phyloP scores from a whole-genome alignment of 2,888 invertebrate species.

The Diarsia brunnea region DNA sequence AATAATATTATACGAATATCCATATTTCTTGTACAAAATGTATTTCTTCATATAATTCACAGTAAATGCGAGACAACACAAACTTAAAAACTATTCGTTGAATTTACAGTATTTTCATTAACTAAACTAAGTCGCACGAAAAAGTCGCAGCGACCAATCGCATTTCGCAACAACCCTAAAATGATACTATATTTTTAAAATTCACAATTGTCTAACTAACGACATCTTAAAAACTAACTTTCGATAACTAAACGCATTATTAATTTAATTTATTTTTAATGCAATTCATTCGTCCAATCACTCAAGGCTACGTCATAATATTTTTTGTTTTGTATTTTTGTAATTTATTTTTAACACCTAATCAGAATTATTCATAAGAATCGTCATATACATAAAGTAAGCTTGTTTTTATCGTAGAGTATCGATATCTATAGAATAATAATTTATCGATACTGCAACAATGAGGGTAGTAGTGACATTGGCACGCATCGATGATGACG shows the following conservation, averaged over 20 bases:
- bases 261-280: constrained; percentile 47
- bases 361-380: constrained; percentile 77
- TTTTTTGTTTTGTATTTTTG: constrained; percentile 71
- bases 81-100: constrained; percentile 66
- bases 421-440: constrained; percentile 67
- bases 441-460: constrained; percentile 61
- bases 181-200: constrained; percentile 49
- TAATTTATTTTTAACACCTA: constrained; percentile 71
- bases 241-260: constrained; percentile 60
- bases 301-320: constrained; percentile 69
- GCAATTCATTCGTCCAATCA: constrained; percentile 71
- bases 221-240: constrained; percentile 58
- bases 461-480: constrained; percentile 51
- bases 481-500: constrained; percentile 26
- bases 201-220: constrained; percentile 69
- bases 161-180: constrained; percentile 61
- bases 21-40: constrained; percentile 62
- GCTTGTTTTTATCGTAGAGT: constrained; percentile 60
- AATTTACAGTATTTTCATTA: constrained; percentile 53
- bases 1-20: constrained; percentile 47
- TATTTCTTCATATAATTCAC: constrained; percentile 53
- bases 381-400: constrained; percentile 71
- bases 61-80: constrained; percentile 61
- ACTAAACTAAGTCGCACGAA: constrained; percentile 56
- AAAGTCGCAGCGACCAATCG: constrained; percentile 56